A percentile compares a stretch with the other conserved stretches of the same genome.
phyloP scores from a whole-genome alignment of 2,113 vertebrate species.

The Petaurus breviceps region DNA sequence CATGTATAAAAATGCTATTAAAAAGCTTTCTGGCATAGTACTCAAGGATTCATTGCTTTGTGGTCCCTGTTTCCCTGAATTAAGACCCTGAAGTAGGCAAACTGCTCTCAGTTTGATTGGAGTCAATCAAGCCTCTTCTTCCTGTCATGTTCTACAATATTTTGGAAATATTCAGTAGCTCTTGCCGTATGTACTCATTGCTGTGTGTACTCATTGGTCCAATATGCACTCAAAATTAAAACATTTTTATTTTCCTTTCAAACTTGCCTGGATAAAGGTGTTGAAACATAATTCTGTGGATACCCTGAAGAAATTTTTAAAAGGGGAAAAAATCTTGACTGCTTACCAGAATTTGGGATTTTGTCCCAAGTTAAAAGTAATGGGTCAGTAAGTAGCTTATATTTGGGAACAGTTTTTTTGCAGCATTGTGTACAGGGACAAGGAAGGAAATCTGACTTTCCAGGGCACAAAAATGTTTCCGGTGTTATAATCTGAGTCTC shows the following conservation, averaged over 20 bases:
- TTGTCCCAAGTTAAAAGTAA: not conserved
- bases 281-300: not conserved
- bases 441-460: not conserved
- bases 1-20: not conserved
- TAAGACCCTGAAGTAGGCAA: not conserved
- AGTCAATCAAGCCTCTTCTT: not conserved
- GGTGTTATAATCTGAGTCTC: not conserved
- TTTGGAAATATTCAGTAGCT: not conserved
- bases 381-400: not conserved
- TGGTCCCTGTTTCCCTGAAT: not conserved
- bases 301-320: not conserved
- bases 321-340: not conserved
- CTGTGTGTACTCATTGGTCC: not conserved
- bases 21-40: not conserved
- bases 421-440: not conserved
- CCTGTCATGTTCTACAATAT: not conserved
- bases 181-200: not conserved
- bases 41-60: not conserved
- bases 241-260: not conserved
- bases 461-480: not conserved
- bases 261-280: not conserved
- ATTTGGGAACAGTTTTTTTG: not conserved
- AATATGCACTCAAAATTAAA: not conserved
- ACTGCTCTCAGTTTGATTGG: not conserved
- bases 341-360: not conserved